A percentile compares a stretch with the other conserved stretches of the same genome.
These are phyloP conservation scores for Cinclus cinclus DNA, from an alignment of 2,113 vertebrate species.

Conservation along the genomic window DNA sequence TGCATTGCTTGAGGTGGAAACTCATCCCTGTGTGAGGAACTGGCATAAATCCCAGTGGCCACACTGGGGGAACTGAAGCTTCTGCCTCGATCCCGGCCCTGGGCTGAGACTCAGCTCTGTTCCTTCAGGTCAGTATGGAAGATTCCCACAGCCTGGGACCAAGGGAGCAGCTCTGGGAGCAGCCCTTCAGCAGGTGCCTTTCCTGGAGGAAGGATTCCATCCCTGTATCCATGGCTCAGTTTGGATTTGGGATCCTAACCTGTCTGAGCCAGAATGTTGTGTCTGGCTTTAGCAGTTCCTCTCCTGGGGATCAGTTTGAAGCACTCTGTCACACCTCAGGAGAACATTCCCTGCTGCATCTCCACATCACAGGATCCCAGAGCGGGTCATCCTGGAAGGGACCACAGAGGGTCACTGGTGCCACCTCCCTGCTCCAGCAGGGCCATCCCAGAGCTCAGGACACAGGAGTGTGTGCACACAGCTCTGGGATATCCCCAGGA, in stretches of 20 bases:
- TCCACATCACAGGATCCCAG: fast-evolving
- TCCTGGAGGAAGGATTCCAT: background rate
- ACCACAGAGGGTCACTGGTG: background rate
- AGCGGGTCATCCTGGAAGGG: fast-evolving
- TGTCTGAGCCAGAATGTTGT: background rate
- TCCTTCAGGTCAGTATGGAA: background rate
- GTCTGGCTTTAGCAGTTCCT: background rate
- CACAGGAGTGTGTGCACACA: background rate
- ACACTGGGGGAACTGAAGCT: background rate
- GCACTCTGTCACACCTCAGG: background rate
- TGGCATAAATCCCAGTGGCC: background rate
- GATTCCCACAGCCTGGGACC: background rate
- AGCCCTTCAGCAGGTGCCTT: background rate
- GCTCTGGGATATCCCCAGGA: no score
- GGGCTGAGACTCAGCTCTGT: background rate
- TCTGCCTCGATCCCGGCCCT: background rate
- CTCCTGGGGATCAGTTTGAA: background rate
- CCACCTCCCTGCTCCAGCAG: background rate
- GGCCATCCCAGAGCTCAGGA: background rate
- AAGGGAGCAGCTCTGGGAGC: background rate
- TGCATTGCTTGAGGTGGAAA: background rate
- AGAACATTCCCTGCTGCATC: background rate
- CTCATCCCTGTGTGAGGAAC: fast-evolving
- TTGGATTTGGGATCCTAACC: background rate
- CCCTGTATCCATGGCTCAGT: background rate